Evolutionary conservation across 2,113 vertebrate species (phyloP).

Genomic region (Oncorhynchus kisutch): DNA sequence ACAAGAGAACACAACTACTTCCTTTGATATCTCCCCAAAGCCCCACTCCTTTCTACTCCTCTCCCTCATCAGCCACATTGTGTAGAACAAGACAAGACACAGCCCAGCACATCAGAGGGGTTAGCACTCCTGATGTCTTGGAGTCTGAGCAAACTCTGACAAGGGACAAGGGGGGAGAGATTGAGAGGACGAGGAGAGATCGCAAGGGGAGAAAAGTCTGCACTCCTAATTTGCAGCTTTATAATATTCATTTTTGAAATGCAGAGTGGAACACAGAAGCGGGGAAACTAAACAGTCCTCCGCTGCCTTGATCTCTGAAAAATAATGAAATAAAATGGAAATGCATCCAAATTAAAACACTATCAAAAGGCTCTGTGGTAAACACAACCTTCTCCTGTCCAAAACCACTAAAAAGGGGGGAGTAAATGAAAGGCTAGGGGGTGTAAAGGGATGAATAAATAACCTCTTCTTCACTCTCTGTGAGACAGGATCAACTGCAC

Average conservation of each 20-base stretch:
- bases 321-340: constrained; percentile 36
- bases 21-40: neutral
- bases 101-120: constrained; percentile 12
- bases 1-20: constrained; percentile 18
- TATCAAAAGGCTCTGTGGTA: constrained; percentile 11
- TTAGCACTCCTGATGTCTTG: neutral
- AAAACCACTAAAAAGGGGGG: neutral
- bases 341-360: constrained; percentile 31
- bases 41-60: neutral
- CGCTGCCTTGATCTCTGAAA: constrained; percentile 28
- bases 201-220: neutral
- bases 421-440: neutral
- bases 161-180: neutral
- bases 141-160: neutral
- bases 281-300: neutral
- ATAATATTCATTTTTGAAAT: constrained; percentile 40
- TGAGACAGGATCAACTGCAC: constrained; percentile 29
- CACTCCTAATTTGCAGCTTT: constrained; percentile 17
- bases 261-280: constrained; percentile 16
- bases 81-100: neutral
- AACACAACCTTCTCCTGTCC: neutral
- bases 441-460: constrained; percentile 46
- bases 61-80: constrained; percentile 12
- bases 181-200: neutral
- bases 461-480: constrained; percentile 21